phyloP scores from a whole-genome alignment of 92 coral and sea anemone genomes.

The Hydrozoanthus gracilis region DNA sequence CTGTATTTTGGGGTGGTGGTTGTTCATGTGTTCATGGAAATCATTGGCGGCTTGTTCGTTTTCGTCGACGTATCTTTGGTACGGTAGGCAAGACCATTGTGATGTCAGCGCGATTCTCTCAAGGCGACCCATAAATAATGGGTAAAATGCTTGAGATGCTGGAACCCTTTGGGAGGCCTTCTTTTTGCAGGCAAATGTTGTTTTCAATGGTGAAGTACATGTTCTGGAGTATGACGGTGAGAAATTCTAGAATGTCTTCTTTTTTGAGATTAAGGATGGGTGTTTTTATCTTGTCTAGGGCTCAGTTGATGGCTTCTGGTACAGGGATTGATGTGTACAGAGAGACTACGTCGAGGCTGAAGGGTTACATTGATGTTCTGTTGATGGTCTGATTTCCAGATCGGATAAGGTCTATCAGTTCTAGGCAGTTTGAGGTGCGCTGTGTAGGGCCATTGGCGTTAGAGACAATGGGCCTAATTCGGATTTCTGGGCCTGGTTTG shows the following conservation, averaged over 20 bases:
- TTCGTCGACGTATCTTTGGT: constrained; percentile 39
- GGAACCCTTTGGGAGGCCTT: constrained; percentile 59
- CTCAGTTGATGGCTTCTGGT: constrained; percentile 53
- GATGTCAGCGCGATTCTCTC: constrained; percentile 32
- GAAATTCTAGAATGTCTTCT: constrained; percentile 36
- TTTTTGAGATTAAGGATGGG: not conserved
- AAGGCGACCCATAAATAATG: constrained; percentile 53
- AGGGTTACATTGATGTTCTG: constrained; percentile 30
- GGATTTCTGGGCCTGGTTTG: constrained; percentile 48
- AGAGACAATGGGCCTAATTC: constrained; percentile 67
- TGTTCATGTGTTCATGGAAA: not conserved
- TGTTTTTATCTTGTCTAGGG: constrained; percentile 27
- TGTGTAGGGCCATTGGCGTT: constrained; percentile 61
- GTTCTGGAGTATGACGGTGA: constrained; percentile 44
- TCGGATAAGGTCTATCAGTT: constrained; percentile 13
- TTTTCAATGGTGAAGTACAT: constrained; percentile 47
- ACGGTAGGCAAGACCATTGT: constrained; percentile 12
- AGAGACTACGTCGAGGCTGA: constrained; percentile 60
- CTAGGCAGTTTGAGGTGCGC: constrained; percentile 15
- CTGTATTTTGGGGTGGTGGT: not conserved
- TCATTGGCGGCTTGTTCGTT: not conserved
- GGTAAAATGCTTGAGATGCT: constrained; percentile 50
- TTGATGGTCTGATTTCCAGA: constrained; percentile 24
- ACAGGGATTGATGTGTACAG: constrained; percentile 59
- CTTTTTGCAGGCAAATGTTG: constrained; percentile 23